Percentiles rank a stretch among this genome's conserved stretches.
These are phyloP conservation scores for Oxytorus armatus DNA, from an alignment of 2,888 invertebrate species.

Conservation along the genomic window DNA sequence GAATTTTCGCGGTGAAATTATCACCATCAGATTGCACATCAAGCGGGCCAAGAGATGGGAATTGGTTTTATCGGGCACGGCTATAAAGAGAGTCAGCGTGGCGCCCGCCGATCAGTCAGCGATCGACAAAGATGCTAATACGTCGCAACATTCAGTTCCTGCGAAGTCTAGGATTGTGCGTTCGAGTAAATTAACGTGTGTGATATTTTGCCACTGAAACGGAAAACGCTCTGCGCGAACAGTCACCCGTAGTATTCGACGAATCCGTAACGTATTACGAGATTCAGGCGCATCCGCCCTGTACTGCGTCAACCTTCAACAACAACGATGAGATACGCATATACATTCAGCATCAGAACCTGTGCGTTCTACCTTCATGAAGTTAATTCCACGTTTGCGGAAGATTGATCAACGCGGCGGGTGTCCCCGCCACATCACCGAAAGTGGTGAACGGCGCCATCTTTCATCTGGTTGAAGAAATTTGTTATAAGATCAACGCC, in stretches of 20 bases:
- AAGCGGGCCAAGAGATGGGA: slow-evolving; percentile 46
- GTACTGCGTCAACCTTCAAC: slow-evolving; percentile 53
- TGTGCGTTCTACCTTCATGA: slow-evolving; percentile 50
- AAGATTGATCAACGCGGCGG: slow-evolving; percentile 31
- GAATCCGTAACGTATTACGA: slow-evolving; percentile 60
- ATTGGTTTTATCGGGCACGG: slow-evolving; percentile 39
- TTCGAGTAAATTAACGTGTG: slow-evolving; percentile 18
- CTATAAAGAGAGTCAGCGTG: slow-evolving; percentile 44
- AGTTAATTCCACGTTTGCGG: slow-evolving; percentile 64
- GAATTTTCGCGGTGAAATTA: no score
- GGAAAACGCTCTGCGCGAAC: slow-evolving; percentile 43
- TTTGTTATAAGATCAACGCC: no score
- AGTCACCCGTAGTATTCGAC: no score
- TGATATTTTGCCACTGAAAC: slow-evolving; percentile 30
- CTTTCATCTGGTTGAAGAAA: slow-evolving; percentile 19
- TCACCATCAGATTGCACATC: no score
- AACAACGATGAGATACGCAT: slow-evolving; percentile 66
- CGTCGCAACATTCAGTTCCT: no score
- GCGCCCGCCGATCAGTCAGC: slow-evolving; percentile 44
- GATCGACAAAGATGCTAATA: no score
- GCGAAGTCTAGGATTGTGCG: slow-evolving; percentile 16
- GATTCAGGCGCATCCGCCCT: slow-evolving; percentile 56
- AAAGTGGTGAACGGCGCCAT: slow-evolving; percentile 25
- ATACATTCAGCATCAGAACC: slow-evolving; percentile 59
- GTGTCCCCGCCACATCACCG: slow-evolving; percentile 5